phyloP scores from a whole-genome alignment of 2,113 vertebrate species.

The Cynoglossus semilaevis region DNA sequence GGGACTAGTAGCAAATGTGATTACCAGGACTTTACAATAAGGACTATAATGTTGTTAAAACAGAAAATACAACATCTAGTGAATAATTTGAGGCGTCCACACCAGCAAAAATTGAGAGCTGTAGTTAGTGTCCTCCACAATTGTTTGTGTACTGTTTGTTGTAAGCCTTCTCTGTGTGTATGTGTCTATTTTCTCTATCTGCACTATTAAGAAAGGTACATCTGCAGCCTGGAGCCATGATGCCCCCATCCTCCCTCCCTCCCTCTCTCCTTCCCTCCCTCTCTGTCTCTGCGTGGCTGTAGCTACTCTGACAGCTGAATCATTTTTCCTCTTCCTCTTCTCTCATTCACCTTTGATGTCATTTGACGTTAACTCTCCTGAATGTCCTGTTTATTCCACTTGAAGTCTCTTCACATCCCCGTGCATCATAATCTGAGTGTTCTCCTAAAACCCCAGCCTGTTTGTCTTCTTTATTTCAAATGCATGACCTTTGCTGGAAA shows the following conservation, averaged over 20 bases:
- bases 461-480: constrained; percentile 64
- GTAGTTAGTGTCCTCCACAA: neutral
- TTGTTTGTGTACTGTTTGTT: constrained; percentile 32
- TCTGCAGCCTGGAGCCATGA: constrained; percentile 40
- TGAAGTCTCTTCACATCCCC: constrained; percentile 17
- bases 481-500: constrained; percentile 74
- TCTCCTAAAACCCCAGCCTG: constrained; percentile 14
- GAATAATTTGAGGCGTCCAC: neutral
- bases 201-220: constrained; percentile 20
- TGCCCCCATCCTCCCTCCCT: neutral
- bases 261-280: constrained; percentile 10
- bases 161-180: constrained; percentile 3
- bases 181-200: constrained; percentile 24
- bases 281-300: neutral
- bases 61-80: too few species aligned
- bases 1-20: too few species aligned
- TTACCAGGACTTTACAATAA: too few species aligned
- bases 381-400: constrained; percentile 51
- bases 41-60: too few species aligned
- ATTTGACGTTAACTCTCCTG: constrained; percentile 43
- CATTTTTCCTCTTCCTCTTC: constrained; percentile 45
- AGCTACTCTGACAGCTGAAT: constrained; percentile 34
- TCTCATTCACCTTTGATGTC: constrained; percentile 43
- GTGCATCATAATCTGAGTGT: constrained; percentile 59
- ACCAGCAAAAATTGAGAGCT: neutral